Conservation (phyloP, 2,797 vertebrate genomes). For the Syndactyla subalaris region DNA sequence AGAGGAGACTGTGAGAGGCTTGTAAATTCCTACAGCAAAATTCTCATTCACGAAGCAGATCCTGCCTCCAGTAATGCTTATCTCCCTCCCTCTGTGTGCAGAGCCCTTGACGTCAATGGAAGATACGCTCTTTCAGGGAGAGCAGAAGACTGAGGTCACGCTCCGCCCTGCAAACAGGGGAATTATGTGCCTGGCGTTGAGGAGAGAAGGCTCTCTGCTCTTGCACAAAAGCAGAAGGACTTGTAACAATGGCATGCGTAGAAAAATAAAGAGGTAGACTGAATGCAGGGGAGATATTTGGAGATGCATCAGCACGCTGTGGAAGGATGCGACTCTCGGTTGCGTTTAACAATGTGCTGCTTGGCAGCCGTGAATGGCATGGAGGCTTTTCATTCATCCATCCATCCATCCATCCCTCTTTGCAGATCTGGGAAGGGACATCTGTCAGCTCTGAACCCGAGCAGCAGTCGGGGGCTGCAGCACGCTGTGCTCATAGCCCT, state of each 20-base stretch:
- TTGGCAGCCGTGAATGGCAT: neutral
- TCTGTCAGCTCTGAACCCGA: slow-evolving; percentile 38
- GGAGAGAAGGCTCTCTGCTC: neutral
- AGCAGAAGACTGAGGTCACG: slow-evolving; percentile 60
- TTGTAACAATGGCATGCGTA: neutral
- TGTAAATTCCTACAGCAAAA: slow-evolving; percentile 68
- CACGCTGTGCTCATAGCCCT: slow-evolving; percentile 16
- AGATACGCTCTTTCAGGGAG: slow-evolving; percentile 59
- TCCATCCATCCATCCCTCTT: neutral
- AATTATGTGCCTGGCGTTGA: slow-evolving; percentile 15
- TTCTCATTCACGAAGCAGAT: slow-evolving; percentile 59
- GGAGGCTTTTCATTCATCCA: slow-evolving; percentile 47
- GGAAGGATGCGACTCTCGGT: neutral
- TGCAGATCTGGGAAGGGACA: neutral
- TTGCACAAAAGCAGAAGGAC: neutral
- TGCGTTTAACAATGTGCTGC: neutral
- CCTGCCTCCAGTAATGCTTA: slow-evolving; percentile 57
- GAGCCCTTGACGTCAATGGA: slow-evolving; percentile 73
- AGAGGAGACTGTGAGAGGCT: slow-evolving; percentile 45
- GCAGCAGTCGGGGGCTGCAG: neutral
- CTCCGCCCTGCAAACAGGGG: neutral
- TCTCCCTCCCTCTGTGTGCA: slow-evolving; percentile 58
- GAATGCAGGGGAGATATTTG: neutral
- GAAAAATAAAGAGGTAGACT: neutral
- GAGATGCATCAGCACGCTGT: slow-evolving; percentile 26